phyloP scores from a whole-genome alignment of 2,797 vertebrate species.

The Hippocampus kuda region DNA sequence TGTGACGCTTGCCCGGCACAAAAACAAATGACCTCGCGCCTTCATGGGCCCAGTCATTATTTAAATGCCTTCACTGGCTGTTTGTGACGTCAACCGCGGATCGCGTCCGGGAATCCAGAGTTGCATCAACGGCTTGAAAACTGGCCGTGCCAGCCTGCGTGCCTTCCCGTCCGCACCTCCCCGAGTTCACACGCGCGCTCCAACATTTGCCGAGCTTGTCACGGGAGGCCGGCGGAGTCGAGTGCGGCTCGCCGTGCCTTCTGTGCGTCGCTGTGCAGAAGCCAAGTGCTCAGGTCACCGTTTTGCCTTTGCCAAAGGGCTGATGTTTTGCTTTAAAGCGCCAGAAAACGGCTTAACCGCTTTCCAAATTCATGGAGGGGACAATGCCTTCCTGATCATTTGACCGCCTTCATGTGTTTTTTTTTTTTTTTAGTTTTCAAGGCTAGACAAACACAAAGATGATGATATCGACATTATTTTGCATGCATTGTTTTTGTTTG shows the following conservation, averaged over 20 bases:
- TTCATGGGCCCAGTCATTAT: no score
- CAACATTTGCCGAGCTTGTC: conserved; percentile 51
- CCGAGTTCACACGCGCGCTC: conserved; percentile 42
- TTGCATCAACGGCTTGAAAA: neutral
- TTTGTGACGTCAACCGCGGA: no score
- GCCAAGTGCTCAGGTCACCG: neutral
- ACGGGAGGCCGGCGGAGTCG: conserved; percentile 38
- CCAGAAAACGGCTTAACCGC: neutral
- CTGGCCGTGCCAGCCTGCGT: conserved; percentile 39
- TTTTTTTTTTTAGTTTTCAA: no score
- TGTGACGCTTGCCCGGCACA: neutral
- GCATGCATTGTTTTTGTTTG: no score
- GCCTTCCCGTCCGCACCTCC: conserved; percentile 28
- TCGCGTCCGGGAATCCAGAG: no score
- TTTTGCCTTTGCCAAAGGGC: neutral
- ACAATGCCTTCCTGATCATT: no score
- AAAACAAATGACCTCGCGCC: neutral
- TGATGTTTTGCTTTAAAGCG: neutral
- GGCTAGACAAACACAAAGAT: no score
- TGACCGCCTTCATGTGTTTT: no score
- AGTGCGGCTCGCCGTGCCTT: conserved; percentile 6
- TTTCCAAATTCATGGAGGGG: neutral
- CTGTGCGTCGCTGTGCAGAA: neutral
- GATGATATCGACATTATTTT: no score
- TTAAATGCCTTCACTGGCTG: no score